Percentiles rank a stretch among this genome's conserved stretches.
Evolutionary conservation across 2,888 invertebrate species (phyloP).

Genomic region (Caenorhabditis sp.): DNA sequence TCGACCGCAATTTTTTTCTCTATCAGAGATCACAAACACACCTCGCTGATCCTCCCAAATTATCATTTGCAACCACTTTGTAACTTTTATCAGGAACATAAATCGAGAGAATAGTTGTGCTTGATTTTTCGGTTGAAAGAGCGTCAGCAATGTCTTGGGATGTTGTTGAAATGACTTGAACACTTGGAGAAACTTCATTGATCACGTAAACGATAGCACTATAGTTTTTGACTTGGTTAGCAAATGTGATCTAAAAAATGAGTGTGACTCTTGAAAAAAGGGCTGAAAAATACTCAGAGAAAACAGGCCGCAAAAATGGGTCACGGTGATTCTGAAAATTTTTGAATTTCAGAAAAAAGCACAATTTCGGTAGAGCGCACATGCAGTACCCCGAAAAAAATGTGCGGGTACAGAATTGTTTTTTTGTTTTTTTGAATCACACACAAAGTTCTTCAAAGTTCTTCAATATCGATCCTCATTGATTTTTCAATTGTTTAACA

Average conservation of each 20-base stretch:
- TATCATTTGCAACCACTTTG: constrained; percentile 10
- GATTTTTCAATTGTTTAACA: too few relatives aligned
- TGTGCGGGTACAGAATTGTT: too few relatives aligned
- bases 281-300: not conserved
- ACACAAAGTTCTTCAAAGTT: too few relatives aligned
- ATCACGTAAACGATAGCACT: constrained; percentile 13
- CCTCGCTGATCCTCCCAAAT: constrained; percentile 14
- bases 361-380: too few relatives aligned
- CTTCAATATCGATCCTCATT: too few relatives aligned
- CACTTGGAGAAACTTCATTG: constrained; percentile 8
- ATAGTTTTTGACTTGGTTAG: not conserved
- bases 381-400: too few relatives aligned
- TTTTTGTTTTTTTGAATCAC: too few relatives aligned
- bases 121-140: constrained; percentile 20
- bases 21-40: too few relatives aligned
- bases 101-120: constrained; percentile 16
- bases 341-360: too few relatives aligned
- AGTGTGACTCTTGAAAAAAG: not conserved
- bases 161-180: constrained; percentile 9
- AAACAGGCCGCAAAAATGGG: too few relatives aligned
- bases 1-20: too few relatives aligned
- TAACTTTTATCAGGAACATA: constrained; percentile 2
- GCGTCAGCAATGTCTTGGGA: constrained; percentile 7
- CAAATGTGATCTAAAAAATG: constrained; percentile 2
- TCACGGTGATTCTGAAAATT: too few relatives aligned